Percentiles rank a stretch among this genome's conserved stretches.
These are phyloP conservation scores for Pollenia labialis DNA, from an alignment of 2,888 invertebrate genomes.

Conservation along the genomic window DNA sequence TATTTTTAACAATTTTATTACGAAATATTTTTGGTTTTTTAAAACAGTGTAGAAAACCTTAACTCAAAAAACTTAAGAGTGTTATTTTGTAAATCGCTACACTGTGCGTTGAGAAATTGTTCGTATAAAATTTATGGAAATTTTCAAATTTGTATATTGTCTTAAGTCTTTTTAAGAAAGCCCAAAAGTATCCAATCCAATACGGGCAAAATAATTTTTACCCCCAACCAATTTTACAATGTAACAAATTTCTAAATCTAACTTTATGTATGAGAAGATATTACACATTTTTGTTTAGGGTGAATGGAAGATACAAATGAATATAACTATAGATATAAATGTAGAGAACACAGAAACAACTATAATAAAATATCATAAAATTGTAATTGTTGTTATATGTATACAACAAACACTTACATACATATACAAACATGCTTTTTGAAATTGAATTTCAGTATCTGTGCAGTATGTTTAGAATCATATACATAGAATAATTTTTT, in stretches of 20 bases:
- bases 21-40: too few species aligned
- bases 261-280: background rate
- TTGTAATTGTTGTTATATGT: constrained; percentile 2
- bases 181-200: too few species aligned
- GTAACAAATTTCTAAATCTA: background rate
- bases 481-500: background rate
- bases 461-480: background rate
- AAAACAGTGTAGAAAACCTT: too few species aligned
- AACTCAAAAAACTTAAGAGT: too few species aligned
- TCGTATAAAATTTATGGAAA: too few species aligned
- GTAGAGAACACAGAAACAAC: background rate
- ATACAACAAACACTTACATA: constrained; percentile 1
- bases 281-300: background rate
- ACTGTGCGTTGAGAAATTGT: too few species aligned
- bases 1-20: too few species aligned
- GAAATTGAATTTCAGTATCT: background rate
- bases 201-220: background rate
- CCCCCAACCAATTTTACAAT: background rate
- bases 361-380: background rate
- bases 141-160: too few species aligned
- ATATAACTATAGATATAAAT: background rate
- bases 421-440: background rate
- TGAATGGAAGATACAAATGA: background rate
- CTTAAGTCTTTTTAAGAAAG: too few species aligned
- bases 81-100: too few species aligned